Evolutionary conservation across 2,797 vertebrate species (phyloP).

Genomic region (Thalassophryne amazonica): DNA sequence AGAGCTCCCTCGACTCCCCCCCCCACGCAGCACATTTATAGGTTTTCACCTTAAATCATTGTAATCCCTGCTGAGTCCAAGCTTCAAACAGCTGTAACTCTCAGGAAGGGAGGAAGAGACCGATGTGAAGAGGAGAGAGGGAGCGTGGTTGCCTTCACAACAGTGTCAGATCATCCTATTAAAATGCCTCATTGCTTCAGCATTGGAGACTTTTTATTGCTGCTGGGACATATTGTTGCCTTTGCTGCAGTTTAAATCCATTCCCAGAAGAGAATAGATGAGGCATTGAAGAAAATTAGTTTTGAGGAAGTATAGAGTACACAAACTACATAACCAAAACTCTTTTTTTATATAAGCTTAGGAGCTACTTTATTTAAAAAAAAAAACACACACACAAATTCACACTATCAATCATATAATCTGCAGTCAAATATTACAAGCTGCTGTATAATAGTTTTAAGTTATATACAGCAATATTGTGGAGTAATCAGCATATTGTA

Average conservation of each 20-base stretch:
- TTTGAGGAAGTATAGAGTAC: constrained; percentile 58
- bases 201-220: constrained; percentile 59
- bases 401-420: too few species aligned
- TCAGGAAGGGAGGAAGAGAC: constrained; percentile 23
- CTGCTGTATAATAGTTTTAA: too few species aligned
- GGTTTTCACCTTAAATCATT: constrained; percentile 67
- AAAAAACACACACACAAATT: too few species aligned
- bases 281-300: constrained; percentile 60
- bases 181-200: constrained; percentile 74
- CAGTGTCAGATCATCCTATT: constrained; percentile 68
- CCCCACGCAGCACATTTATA: constrained; percentile 37
- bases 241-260: constrained; percentile 63
- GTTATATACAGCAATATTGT: too few species aligned
- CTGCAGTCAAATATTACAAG: too few species aligned
- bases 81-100: constrained; percentile 52
- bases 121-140: constrained; percentile 35
- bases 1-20: constrained; percentile 13
- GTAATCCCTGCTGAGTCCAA: constrained; percentile 53
- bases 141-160: constrained; percentile 50
- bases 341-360: too few species aligned
- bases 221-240: constrained; percentile 61
- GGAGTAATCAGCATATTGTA: too few species aligned
- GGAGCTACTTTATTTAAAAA: too few species aligned
- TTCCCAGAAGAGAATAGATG: constrained; percentile 58
- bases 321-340: too few species aligned